phyloP scores from a whole-genome alignment of 2,888 invertebrate species.

The Acrobasis suavella region DNA sequence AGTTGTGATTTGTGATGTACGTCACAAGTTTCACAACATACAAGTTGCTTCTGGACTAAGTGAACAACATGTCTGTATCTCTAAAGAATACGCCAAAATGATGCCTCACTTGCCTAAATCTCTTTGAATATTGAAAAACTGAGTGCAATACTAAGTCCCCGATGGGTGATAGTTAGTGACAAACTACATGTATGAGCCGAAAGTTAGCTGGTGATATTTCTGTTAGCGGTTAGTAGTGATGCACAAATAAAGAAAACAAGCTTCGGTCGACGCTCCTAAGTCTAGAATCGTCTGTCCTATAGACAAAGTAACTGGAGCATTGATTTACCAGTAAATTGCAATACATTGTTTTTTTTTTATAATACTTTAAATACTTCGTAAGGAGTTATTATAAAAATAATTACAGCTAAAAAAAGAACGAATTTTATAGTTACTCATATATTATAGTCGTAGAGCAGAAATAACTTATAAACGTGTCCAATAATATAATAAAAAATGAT shows the following conservation, averaged over 20 bases:
- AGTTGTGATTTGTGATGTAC: too few species aligned
- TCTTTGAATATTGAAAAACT: conserved; percentile 10
- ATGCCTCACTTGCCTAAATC: background rate
- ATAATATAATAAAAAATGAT: background rate
- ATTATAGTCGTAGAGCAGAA: too few species aligned
- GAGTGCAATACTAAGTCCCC: conserved; percentile 32
- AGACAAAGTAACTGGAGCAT: conserved; percentile 5
- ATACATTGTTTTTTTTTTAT: too few species aligned
- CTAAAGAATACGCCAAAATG: too few species aligned
- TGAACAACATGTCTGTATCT: too few species aligned
- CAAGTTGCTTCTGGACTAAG: too few species aligned
- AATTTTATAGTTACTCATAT: too few species aligned
- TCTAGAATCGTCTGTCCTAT: background rate
- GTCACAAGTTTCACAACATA: too few species aligned
- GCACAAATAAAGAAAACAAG: conserved; percentile 61
- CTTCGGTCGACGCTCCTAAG: conserved; percentile 27
- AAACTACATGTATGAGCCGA: conserved; percentile 55
- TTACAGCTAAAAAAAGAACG: too few species aligned
- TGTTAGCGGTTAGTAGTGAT: conserved; percentile 39
- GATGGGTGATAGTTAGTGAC: conserved; percentile 56
- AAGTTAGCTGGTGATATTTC: conserved; percentile 50
- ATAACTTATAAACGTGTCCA: background rate
- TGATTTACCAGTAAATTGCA: background rate
- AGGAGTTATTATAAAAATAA: too few species aligned
- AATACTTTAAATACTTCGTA: too few species aligned